A percentile compares a stretch with the other conserved stretches of the same genome.
phyloP scores from a whole-genome alignment of 1,140 invertebrate genomes.

The Euborellia annulipes region DNA sequence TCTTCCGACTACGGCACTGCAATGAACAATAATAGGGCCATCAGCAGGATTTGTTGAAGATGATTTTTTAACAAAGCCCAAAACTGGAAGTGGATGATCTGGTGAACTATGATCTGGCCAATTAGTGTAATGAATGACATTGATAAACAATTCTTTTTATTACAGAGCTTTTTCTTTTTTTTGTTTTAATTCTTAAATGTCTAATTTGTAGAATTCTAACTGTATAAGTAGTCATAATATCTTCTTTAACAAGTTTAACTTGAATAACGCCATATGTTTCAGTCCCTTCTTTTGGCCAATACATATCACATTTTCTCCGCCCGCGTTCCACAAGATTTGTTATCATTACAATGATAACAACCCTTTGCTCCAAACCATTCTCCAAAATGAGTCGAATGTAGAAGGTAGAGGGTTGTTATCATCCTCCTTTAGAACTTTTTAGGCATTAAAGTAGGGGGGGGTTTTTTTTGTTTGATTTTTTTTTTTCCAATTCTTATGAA shows the following conservation, averaged over 20 bases:
- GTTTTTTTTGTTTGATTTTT: too few relatives aligned
- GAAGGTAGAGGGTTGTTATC: slow-evolving; percentile 85
- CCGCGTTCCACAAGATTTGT: slow-evolving; percentile 89
- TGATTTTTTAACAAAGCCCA: slow-evolving; percentile 87
- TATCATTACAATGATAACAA: slow-evolving; percentile 92
- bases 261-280: slow-evolving; percentile 83
- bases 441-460: too few relatives aligned
- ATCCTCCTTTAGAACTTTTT: too few relatives aligned
- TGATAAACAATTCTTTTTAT: slow-evolving; percentile 75
- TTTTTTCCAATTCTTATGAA: too few relatives aligned
- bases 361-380: slow-evolving; percentile 94
- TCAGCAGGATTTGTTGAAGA: slow-evolving; percentile 68
- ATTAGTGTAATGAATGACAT: slow-evolving; percentile 94
- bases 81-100: slow-evolving; percentile 84
- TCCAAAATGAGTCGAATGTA: slow-evolving; percentile 93
- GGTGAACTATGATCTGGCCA: slow-evolving; percentile 96
- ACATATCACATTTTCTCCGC: slow-evolving; percentile 94
- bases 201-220: slow-evolving; percentile 69
- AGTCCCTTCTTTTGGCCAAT: slow-evolving; percentile 88
- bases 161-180: slow-evolving; percentile 53
- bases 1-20: slow-evolving; percentile 93
- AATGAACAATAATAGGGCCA: slow-evolving; percentile 91
- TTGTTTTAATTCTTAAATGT: slow-evolving; percentile 59
- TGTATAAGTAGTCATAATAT: slow-evolving; percentile 89
- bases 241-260: slow-evolving; percentile 76